These are phyloP conservation scores for Melinopterus prodromus DNA, from an alignment of 2,888 invertebrate genomes.

Conservation along the genomic window DNA sequence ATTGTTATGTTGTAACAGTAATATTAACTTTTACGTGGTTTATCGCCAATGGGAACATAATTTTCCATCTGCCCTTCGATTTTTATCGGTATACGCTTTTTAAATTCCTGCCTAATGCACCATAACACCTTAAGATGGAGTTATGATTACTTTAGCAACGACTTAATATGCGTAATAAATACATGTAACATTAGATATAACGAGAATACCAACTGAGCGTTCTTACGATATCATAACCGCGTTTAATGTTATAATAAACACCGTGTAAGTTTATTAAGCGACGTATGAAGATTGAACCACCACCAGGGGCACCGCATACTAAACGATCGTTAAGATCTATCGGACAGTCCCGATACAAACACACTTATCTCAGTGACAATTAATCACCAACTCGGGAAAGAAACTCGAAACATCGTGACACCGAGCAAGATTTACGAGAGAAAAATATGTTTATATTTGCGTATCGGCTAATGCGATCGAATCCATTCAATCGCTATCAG, in stretches of 20 bases:
- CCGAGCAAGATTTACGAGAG: neutral
- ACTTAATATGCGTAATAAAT: neutral
- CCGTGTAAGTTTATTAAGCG: neutral
- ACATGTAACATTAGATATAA: neutral
- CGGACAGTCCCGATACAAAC: neutral
- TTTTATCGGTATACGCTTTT: too few relatives aligned
- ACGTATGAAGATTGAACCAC: neutral
- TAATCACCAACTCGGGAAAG: neutral
- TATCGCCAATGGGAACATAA: too few relatives aligned
- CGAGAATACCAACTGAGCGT: neutral
- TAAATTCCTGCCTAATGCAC: too few relatives aligned
- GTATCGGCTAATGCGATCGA: slow-evolving; percentile 4
- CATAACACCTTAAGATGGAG: too few relatives aligned
- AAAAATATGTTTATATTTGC: neutral
- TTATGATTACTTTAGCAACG: too few relatives aligned
- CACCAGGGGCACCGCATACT: neutral
- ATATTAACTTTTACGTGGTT: too few relatives aligned
- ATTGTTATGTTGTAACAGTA: too few relatives aligned
- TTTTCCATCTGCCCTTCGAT: too few relatives aligned
- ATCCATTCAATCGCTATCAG: neutral
- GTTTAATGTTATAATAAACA: neutral
- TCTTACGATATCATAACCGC: neutral
- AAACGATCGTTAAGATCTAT: neutral
- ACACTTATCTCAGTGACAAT: neutral
- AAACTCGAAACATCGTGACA: neutral